These are phyloP conservation scores for Tetrapedia diversipes DNA, from an alignment of 2,888 invertebrate genomes.

Conservation along the genomic window DNA sequence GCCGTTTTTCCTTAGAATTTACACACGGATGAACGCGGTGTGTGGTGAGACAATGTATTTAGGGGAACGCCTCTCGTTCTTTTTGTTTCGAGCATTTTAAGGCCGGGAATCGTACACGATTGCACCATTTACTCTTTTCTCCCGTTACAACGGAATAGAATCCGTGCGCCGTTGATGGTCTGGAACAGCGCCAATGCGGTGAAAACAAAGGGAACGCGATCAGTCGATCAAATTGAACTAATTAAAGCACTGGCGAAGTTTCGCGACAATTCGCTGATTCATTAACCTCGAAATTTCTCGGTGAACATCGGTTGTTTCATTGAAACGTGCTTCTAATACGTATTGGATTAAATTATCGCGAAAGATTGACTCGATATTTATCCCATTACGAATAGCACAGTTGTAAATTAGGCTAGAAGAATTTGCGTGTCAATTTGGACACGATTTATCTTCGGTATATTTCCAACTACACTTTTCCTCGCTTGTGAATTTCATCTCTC, in stretches of 20 bases:
- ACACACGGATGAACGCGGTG: no score
- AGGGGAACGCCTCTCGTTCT: no score
- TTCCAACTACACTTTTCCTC: no score
- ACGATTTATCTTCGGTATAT: no score
- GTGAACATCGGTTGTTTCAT: neutral
- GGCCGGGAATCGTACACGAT: neutral
- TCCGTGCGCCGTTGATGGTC: neutral
- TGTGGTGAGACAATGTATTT: no score
- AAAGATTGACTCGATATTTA: no score
- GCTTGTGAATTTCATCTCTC: no score
- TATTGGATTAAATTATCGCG: neutral
- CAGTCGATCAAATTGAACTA: conserved; percentile 34
- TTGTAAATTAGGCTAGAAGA: no score
- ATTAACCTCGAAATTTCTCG: conserved; percentile 7
- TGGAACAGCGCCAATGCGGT: conserved; percentile 33
- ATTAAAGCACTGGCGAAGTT: conserved; percentile 36
- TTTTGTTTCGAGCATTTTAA: neutral
- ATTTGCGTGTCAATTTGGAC: no score
- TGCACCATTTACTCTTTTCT: conserved; percentile 10
- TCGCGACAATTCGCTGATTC: conserved; percentile 10
- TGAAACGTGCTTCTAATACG: neutral
- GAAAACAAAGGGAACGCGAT: conserved; percentile 30
- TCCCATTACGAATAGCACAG: no score
- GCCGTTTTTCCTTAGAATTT: no score
- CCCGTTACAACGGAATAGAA: neutral